Percentiles rank a stretch among this genome's conserved stretches.
These are phyloP conservation scores for Dendrocopos noguchii DNA, from an alignment of 2,113 vertebrate species.

Conservation along the genomic window DNA sequence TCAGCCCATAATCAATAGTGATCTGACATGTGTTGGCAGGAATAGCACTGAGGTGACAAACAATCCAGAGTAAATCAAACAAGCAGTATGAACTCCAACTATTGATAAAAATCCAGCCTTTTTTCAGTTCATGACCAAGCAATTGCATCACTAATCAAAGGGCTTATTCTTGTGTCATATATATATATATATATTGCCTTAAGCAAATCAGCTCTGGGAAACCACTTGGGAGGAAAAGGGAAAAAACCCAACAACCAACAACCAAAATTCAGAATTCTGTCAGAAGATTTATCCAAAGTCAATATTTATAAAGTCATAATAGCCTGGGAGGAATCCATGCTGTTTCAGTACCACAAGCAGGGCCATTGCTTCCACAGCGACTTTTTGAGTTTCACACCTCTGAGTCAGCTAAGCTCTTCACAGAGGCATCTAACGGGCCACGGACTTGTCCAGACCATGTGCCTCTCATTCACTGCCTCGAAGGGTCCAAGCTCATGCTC, in stretches of 20 bases:
- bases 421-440: slow-evolving; percentile 8
- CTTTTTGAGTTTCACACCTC: slow-evolving; percentile 43
- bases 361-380: slow-evolving; percentile 40
- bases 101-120: slow-evolving; percentile 11
- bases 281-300: slow-evolving; percentile 63
- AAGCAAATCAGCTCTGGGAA: slow-evolving; percentile 41
- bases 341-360: slow-evolving; percentile 55
- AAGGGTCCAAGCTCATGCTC: slow-evolving; percentile 1
- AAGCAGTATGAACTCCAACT: background rate
- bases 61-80: background rate
- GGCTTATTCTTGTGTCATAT: slow-evolving; percentile 32
- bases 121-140: slow-evolving; percentile 32
- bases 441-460: background rate
- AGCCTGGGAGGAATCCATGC: slow-evolving; percentile 18
- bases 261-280: background rate
- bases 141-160: slow-evolving; percentile 36
- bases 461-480: background rate
- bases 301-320: slow-evolving; percentile 44
- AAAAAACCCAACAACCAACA: background rate
- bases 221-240: slow-evolving; percentile 15
- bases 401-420: slow-evolving; percentile 59
- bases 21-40: slow-evolving; percentile 10
- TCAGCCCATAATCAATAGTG: background rate
- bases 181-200: background rate
- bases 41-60: slow-evolving; percentile 16